These are phyloP conservation scores for Solenopsis invicta DNA, from an alignment of 1,140 invertebrate genomes.

Conservation along the genomic window DNA sequence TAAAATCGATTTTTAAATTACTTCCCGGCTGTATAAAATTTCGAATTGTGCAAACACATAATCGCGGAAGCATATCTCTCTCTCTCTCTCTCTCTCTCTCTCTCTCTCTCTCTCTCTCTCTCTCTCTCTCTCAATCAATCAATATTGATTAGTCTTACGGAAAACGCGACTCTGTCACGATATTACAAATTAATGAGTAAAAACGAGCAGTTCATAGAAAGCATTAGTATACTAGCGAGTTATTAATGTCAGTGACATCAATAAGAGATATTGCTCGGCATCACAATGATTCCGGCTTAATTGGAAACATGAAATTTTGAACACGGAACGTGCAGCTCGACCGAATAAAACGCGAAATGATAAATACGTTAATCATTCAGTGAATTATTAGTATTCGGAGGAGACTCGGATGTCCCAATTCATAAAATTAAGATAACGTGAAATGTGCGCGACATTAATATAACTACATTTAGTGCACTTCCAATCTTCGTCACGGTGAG, in stretches of 20 bases:
- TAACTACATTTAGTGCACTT: conserved; percentile 2
- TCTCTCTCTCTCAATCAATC: background rate
- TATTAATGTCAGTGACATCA: conserved; percentile 44
- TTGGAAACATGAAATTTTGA: background rate
- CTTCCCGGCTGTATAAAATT: background rate
- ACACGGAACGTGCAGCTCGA: background rate
- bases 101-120: background rate
- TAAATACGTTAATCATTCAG: background rate
- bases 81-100: background rate
- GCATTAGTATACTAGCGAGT: background rate
- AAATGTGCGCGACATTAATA: background rate
- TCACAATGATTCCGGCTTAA: background rate
- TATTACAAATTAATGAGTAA: background rate
- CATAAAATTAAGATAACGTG: background rate
- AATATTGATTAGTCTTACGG: conserved; percentile 19
- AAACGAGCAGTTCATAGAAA: background rate
- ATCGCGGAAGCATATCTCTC: background rate
- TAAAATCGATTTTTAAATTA: background rate
- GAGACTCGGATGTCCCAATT: background rate
- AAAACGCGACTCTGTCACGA: background rate
- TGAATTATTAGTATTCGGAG: background rate
- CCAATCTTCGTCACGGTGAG: background rate
- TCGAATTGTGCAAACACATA: background rate
- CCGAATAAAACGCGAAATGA: background rate
- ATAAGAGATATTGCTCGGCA: background rate